Conservation (phyloP, 2,113 vertebrate genomes). For the Cynoglossus semilaevis region DNA sequence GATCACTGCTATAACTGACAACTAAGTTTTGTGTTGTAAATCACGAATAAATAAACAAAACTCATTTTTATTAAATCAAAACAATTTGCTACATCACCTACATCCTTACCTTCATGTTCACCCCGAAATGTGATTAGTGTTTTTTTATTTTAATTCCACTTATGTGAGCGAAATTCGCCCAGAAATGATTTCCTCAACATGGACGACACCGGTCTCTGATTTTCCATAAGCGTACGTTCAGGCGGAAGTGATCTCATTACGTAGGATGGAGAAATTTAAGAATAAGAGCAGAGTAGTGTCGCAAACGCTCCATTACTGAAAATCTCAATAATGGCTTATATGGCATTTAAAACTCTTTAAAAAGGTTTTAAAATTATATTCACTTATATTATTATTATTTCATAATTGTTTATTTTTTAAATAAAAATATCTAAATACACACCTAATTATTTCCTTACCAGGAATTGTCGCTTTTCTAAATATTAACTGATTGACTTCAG, state of each 20-base stretch:
- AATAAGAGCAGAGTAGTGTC: constrained; percentile 22
- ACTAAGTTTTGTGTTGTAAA: constrained; percentile 21
- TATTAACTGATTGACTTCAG: no score
- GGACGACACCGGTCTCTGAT: constrained; percentile 57
- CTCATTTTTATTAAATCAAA: constrained; percentile 26
- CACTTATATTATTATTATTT: no score
- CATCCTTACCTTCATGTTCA: constrained; percentile 81
- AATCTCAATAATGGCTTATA: no score
- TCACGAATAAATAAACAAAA: constrained; percentile 6
- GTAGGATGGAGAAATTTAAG: constrained; percentile 14
- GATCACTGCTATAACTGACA: constrained; percentile 39
- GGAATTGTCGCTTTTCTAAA: no score
- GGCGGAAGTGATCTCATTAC: constrained; percentile 61
- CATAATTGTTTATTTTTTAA: no score
- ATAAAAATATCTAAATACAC: no score
- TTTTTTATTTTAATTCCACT: constrained; percentile 53
- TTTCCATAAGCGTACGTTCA: constrained; percentile 58
- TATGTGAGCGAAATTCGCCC: constrained; percentile 60
- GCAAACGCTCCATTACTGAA: no score
- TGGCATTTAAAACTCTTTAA: no score
- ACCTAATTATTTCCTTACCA: no score
- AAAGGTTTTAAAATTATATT: no score
- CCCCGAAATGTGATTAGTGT: constrained; percentile 52
- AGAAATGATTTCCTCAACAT: constrained; percentile 70
- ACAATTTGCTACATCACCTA: constrained; percentile 27